phyloP scores from a whole-genome alignment of 2,797 vertebrate genomes.

The Brotula barbata region DNA sequence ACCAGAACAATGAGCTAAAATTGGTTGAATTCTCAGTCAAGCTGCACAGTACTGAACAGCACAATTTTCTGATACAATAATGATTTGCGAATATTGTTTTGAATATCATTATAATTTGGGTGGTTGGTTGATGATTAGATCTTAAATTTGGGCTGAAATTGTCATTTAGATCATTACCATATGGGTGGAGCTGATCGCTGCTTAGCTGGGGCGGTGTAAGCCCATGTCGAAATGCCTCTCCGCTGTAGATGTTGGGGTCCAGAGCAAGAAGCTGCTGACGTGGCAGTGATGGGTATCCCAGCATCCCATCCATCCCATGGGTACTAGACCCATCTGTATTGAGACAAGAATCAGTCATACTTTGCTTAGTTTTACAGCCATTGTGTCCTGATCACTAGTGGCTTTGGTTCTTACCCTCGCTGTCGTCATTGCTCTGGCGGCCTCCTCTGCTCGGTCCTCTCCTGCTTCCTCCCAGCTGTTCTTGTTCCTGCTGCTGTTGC shows the following conservation, averaged over 20 bases:
- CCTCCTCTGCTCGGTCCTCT: constrained; percentile 81
- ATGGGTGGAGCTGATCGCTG: constrained; percentile 86
- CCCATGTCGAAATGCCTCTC: constrained; percentile 87
- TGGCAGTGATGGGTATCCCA: constrained; percentile 84
- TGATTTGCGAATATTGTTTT: constrained; percentile 9
- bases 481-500: constrained; percentile 88
- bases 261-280: constrained; percentile 86
- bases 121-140: not conserved
- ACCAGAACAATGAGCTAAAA: too few relatives aligned
- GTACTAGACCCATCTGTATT: constrained; percentile 82
- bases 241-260: constrained; percentile 85
- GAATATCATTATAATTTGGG: not conserved
- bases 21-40: too few relatives aligned
- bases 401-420: constrained; percentile 80
- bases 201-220: constrained; percentile 88
- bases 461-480: constrained; percentile 83
- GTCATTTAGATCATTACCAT: constrained; percentile 76
- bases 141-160: not conserved
- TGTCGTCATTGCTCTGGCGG: constrained; percentile 88
- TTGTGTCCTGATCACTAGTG: not conserved
- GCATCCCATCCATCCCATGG: constrained; percentile 86
- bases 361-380: constrained; percentile 39
- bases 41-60: too few relatives aligned
- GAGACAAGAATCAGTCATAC: constrained; percentile 19
- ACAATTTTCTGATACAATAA: too few relatives aligned